Base-by-base conservation (phyloP, 2,888 invertebrate genomes). In the Ophion slaviceki region DNA sequence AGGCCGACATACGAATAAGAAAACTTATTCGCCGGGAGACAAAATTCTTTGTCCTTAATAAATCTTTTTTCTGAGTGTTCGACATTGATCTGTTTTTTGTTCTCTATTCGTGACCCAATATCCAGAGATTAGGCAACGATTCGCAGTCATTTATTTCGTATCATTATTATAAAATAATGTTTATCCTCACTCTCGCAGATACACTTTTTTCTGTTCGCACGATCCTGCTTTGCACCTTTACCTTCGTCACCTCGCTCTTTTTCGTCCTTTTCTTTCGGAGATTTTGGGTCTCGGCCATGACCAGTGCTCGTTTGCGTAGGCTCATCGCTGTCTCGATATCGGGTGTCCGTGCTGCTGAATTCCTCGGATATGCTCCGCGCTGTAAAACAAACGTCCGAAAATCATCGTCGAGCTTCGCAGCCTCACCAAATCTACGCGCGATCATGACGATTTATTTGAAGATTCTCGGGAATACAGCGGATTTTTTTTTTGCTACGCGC, bases 321-420 rank as follows among this genome's bases (percentile, higher is more conserved):
- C 89, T 91, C 94, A 88, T 96, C 96, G 89, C 95, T 95, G 89
- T 96, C 96, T 89, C 96, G 95, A 91, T 95, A 95, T 89, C 96
- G 95, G 87, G 95, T 95, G 94, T 98, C 97, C 90, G 97, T 97
- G 94, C 98, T 98, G 94, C 98, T 98, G 95, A 99, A 99, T 95
- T 99, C 99, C 95, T 99, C 99, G 93, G 99, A 99, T 95, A 98
- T 98, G 95, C 98, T 98, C 94, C 98, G 97, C 92, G 98, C 98
- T 98, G 96, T 81, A 94, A 94, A 88, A 87, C 92, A 94, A 79
- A 94, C 94, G 57, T 78, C 64, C 68, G 47, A 47, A 17, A 77
- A 85, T 85, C 45, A 82, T 71, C 74, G 59, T 61, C 62, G 53
- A 11, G 32, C 66, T 66, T 47, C 47, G 24, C 7, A 2, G 24